Percentiles rank a stretch among this genome's conserved stretches.
phyloP scores from a whole-genome alignment of 2,797 vertebrate species.

The Sebastes matsubarae region DNA sequence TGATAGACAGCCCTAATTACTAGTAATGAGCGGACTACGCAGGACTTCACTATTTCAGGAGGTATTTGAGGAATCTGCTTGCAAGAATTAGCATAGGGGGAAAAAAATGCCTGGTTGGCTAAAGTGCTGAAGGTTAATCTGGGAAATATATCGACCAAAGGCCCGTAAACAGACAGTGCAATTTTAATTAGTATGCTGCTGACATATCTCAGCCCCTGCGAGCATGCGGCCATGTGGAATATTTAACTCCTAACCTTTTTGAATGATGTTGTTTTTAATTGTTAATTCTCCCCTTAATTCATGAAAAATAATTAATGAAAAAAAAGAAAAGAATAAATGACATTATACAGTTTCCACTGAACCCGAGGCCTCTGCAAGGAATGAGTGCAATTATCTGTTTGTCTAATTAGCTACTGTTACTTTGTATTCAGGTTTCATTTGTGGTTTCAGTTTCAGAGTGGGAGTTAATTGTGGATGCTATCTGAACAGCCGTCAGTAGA shows the following conservation, averaged over 20 bases:
- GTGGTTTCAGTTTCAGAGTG: constrained; percentile 27
- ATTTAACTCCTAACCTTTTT: constrained; percentile 56
- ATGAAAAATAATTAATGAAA: too few species aligned
- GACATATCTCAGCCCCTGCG: constrained; percentile 43
- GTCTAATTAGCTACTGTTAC: constrained; percentile 22
- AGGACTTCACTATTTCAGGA: neutral
- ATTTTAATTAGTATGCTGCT: constrained; percentile 56
- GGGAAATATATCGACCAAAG: constrained; percentile 40
- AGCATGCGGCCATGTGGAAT: constrained; percentile 39
- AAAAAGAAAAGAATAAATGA: constrained; percentile 12
- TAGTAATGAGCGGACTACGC: neutral
- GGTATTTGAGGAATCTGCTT: neutral
- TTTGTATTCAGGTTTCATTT: constrained; percentile 33
- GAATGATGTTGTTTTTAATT: constrained; percentile 53
- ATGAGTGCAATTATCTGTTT: constrained; percentile 40
- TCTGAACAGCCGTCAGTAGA: constrained; percentile 2
- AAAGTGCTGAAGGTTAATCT: constrained; percentile 50
- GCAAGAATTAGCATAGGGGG: constrained; percentile 9
- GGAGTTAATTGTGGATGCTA: constrained; percentile 21
- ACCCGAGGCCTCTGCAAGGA: neutral
- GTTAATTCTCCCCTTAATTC: constrained; percentile 1
- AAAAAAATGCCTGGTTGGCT: neutral
- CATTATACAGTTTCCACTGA: constrained; percentile 10
- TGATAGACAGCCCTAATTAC: neutral
- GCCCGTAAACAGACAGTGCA: constrained; percentile 14